Evolutionary conservation across 2,888 invertebrate species (phyloP).

Genomic region (Sabatieria punctata): DNA sequence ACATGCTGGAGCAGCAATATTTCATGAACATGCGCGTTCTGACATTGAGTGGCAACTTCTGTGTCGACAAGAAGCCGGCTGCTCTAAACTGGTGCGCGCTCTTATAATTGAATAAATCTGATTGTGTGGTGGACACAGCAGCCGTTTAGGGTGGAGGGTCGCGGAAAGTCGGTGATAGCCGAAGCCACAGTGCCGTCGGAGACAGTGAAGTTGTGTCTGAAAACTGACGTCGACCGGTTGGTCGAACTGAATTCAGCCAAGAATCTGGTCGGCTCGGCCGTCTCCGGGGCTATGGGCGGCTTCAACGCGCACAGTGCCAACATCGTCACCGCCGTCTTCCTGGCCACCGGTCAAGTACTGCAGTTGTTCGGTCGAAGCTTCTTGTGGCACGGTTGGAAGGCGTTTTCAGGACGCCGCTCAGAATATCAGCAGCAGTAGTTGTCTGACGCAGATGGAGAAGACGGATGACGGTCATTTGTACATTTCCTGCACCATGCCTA

Average conservation of each 20-base stretch:
- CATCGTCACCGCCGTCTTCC: conserved; percentile 91
- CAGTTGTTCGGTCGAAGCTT: background rate
- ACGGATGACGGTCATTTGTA: conserved; percentile 61
- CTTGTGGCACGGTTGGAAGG: background rate
- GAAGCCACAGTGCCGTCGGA: conserved; percentile 65
- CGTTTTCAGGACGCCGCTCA: conserved; percentile 72
- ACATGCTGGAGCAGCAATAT: conserved; percentile 40
- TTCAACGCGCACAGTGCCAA: conserved; percentile 97
- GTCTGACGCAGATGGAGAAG: conserved; percentile 83
- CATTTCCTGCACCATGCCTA: conserved; percentile 92
- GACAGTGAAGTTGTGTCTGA: conserved; percentile 45
- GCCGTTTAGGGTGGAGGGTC: conserved; percentile 78
- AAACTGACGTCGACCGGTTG: conserved; percentile 36
- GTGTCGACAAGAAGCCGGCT: conserved; percentile 92
- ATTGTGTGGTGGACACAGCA: no score
- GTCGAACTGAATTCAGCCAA: conserved; percentile 79
- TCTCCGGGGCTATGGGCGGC: conserved; percentile 75
- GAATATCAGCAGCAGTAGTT: conserved; percentile 83
- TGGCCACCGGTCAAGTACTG: conserved; percentile 86
- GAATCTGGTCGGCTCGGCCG: conserved; percentile 80
- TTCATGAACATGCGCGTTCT: conserved; percentile 71
- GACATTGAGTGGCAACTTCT: conserved; percentile 87
- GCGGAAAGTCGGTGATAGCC: conserved; percentile 88
- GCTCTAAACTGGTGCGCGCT: conserved; percentile 72
- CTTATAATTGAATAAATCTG: no score